Percentiles rank a stretch among this genome's conserved stretches.
phyloP scores from a whole-genome alignment of 2,888 invertebrate genomes.

The Melieria omissa region DNA sequence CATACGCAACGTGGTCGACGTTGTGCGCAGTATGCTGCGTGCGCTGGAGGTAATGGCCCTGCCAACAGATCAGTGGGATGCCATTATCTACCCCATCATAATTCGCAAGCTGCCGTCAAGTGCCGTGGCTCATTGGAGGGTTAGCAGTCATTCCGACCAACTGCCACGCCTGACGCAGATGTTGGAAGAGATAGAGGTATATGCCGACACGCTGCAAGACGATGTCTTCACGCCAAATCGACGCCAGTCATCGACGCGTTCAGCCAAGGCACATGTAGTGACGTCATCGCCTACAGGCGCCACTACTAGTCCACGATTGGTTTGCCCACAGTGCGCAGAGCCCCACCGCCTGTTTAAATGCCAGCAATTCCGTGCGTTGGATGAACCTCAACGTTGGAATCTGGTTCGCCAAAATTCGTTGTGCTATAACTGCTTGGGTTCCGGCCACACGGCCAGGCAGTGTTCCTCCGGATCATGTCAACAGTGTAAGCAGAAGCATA shows the following conservation, averaged over 20 bases:
- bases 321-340: background rate
- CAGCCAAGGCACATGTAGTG: too few species aligned
- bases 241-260: too few species aligned
- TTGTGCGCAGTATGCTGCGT: slow-evolving; percentile 10
- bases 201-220: background rate
- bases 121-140: slow-evolving; percentile 1
- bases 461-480: too few species aligned
- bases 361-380: background rate
- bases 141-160: slow-evolving; percentile 3
- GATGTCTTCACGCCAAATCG: too few species aligned
- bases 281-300: background rate
- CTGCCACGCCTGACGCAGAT: background rate
- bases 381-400: background rate
- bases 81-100: slow-evolving; percentile 2
- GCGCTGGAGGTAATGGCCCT: slow-evolving; percentile 10
- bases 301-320: background rate
- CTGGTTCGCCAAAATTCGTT: background rate
- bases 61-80: background rate
- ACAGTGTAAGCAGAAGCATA: slow-evolving; percentile 12
- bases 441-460: background rate
- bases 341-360: slow-evolving; percentile 4
- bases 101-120: background rate
- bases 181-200: background rate
- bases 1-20: background rate
- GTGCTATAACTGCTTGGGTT: slow-evolving; percentile 3